A percentile compares a stretch with the other conserved stretches of the same genome.
Evolutionary conservation across 2,797 vertebrate species (phyloP).

Genomic region (Enteromius anoplus): DNA sequence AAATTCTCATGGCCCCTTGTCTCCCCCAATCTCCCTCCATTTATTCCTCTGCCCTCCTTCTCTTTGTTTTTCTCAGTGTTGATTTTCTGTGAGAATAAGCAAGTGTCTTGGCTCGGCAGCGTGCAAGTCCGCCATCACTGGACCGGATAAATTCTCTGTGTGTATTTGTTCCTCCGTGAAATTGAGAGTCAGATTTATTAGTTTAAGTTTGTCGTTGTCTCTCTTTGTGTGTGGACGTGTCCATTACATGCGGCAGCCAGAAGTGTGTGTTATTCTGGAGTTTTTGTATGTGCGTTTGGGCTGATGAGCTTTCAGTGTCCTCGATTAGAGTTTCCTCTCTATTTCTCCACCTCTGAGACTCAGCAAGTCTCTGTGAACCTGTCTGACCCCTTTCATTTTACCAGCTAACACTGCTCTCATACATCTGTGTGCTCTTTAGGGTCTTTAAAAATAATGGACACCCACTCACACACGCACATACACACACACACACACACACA

Average conservation of each 20-base stretch:
- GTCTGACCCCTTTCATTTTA: constrained; percentile 23
- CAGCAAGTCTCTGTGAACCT: constrained; percentile 52
- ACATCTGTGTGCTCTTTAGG: not conserved
- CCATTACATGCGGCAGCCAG: constrained; percentile 5
- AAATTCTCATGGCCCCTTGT: constrained; percentile 66
- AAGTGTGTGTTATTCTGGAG: constrained; percentile 13
- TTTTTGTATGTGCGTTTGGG: not conserved
- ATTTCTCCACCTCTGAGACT: constrained; percentile 55
- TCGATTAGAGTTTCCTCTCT: constrained; percentile 35
- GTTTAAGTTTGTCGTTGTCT: constrained; percentile 44
- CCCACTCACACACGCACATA: not conserved
- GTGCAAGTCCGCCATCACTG: constrained; percentile 24
- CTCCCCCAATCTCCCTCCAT: constrained; percentile 39
- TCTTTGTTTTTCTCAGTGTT: constrained; percentile 23
- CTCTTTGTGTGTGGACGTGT: constrained; percentile 12
- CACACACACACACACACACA: too few species aligned
- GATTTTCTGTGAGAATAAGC: constrained; percentile 50
- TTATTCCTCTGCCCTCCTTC: constrained; percentile 32
- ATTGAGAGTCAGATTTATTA: constrained; percentile 49
- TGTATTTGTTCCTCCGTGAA: constrained; percentile 48
- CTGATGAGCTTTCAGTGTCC: constrained; percentile 41
- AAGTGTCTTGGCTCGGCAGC: constrained; percentile 21
- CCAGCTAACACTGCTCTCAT: constrained; percentile 24
- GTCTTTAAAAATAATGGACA: constrained; percentile 8
- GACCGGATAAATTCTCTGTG: constrained; percentile 43